Evolutionary conservation across 2,113 vertebrate species (phyloP).

Genomic region (Stictonetta naevosa): DNA sequence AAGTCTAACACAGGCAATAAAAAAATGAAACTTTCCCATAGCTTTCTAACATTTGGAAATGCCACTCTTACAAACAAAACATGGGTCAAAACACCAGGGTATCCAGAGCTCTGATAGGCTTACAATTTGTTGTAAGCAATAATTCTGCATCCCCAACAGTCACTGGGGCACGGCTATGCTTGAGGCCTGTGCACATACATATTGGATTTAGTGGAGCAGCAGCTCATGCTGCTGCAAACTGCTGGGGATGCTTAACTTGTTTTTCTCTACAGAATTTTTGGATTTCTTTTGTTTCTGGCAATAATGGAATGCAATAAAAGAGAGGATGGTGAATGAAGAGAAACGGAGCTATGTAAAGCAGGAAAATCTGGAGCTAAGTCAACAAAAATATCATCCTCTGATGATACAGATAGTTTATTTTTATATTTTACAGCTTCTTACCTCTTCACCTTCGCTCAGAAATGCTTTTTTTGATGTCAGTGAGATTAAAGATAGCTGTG

Average conservation of each 20-base stretch:
- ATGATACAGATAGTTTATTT: not conserved
- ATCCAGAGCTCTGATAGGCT: not conserved
- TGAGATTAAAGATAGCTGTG: not conserved
- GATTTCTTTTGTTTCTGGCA: not conserved
- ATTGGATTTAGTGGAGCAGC: slow-evolving; percentile 54
- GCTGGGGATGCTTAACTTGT: slow-evolving; percentile 39
- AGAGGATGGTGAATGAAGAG: not conserved
- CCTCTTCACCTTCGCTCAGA: not conserved
- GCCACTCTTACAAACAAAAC: not conserved
- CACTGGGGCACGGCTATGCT: slow-evolving; percentile 18
- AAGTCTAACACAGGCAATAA: not conserved
- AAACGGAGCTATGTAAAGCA: not conserved
- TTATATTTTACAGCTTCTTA: not conserved
- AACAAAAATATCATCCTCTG: not conserved
- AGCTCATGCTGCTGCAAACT: slow-evolving; percentile 33
- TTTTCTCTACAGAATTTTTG: slow-evolving; percentile 37
- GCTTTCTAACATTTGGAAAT: not conserved
- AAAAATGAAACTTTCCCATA: not conserved
- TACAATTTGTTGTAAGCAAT: slow-evolving; percentile 21
- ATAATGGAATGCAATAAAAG: not conserved
- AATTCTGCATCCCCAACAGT: slow-evolving; percentile 10
- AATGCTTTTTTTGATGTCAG: not conserved
- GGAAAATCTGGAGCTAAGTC: not conserved
- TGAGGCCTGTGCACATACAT: slow-evolving; percentile 20
- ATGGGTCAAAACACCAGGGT: not conserved